Evolutionary conservation across 2,888 invertebrate species (phyloP), one percentile per base, ranked within the genome.

Genomic region (Drosophila kuntzei): DNA sequence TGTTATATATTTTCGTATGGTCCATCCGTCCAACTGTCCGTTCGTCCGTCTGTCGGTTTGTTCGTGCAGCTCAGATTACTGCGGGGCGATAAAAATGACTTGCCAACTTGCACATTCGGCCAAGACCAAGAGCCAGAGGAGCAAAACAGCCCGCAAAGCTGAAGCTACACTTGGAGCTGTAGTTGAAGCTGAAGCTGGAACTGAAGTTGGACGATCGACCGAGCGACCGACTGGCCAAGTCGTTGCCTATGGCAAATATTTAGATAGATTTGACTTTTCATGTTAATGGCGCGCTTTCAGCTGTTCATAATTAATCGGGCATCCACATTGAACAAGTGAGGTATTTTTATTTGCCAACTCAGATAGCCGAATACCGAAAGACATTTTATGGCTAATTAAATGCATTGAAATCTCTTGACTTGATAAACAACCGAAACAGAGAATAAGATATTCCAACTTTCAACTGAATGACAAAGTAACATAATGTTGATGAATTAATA

Each of bases 31-130:
- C 34, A 51, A 39, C 70, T 47, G 75, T 74, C 71, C 44, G 66
- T 66, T 67, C 55, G 78, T 65, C 79, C 49, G 67, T 67, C 69
- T 46, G 71, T 76, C 81, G 58, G 80, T 78, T 80, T 76, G 80
- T 87, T 84, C 87, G 84, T 87, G 87, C 87, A 85, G 87, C 84
- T 85, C 87, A 85, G 84, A 85, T 85, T 85, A 87, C 84, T 85
- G 76, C 64, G 79, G 79, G 86, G 76, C 84, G 84, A 85, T 85
- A 85, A 85, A 85, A 85, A 87, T 85, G 84, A 85, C 87, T 85
- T 85, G 86, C 80, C 83, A 85, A 87, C 87, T 87, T 85, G 84
- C 85, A 84, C 87, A 83, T 83, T 86, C 70, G 81, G 87, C 87
- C 86, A 86, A 83, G 39, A 72, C 55, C 58, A 63, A 49, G 37